Conservation (phyloP, 2,113 vertebrate genomes). For the Leucopsar rothschildi region DNA sequence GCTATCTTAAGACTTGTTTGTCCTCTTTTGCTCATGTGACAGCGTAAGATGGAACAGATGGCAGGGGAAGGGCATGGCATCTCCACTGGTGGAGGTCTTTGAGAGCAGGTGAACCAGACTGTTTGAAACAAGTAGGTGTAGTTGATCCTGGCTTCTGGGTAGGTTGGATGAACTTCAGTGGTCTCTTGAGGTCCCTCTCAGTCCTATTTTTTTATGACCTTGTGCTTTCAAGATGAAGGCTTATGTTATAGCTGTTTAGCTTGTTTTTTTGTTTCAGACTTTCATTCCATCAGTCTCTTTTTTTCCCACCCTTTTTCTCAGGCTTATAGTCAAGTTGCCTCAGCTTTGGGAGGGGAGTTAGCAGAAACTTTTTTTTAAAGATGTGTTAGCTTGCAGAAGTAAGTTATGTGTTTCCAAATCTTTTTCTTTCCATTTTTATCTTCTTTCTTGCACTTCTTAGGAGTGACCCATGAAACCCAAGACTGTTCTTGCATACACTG, state of each 20-base stretch:
- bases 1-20: not conserved
- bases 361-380: not conserved
- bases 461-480: not conserved
- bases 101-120: not conserved
- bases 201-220: not conserved
- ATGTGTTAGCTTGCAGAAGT: not conserved
- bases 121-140: not conserved
- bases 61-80: not conserved
- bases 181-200: constrained; percentile 2
- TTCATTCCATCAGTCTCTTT: not conserved
- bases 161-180: not conserved
- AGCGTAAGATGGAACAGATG: not conserved
- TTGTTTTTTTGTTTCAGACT: not conserved
- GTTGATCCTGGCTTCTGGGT: not conserved
- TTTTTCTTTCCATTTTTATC: not conserved
- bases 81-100: not conserved
- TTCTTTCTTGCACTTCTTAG: not conserved
- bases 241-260: not conserved
- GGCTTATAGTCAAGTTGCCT: not conserved
- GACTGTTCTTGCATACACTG: not conserved
- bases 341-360: not conserved
- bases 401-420: not conserved
- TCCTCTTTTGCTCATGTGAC: not conserved
- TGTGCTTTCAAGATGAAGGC: not conserved
- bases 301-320: not conserved